Conservation (phyloP, 2,113 vertebrate genomes). For the Oreochromis aureus region DNA sequence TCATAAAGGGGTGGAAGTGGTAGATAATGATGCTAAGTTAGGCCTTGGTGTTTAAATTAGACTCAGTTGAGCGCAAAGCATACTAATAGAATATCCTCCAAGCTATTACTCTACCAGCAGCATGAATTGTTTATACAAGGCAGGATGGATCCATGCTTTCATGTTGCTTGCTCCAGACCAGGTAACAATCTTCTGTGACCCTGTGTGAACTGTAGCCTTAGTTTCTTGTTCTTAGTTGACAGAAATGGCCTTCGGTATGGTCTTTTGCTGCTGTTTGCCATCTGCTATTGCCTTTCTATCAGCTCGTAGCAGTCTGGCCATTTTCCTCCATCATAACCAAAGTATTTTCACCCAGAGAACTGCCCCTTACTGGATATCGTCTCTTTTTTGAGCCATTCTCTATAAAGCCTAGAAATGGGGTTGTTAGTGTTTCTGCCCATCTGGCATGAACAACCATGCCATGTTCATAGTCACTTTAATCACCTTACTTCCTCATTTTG, state of each 20-base stretch:
- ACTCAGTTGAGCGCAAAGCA: neutral
- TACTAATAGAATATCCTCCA: neutral
- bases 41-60: neutral
- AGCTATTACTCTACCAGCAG: neutral
- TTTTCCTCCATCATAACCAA: neutral
- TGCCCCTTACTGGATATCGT: neutral
- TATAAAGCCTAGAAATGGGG: neutral
- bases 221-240: neutral
- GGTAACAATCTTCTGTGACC: neutral
- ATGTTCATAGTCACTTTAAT: neutral
- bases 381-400: neutral
- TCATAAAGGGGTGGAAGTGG: neutral
- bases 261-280: neutral
- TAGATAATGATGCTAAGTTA: neutral
- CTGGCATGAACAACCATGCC: neutral
- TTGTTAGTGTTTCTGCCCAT: neutral
- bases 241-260: neutral
- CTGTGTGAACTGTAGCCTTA: neutral
- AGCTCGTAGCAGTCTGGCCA: neutral
- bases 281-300: neutral
- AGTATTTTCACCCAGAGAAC: neutral
- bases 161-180: neutral
- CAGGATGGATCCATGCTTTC: neutral
- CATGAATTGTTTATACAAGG: neutral
- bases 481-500: neutral